A percentile compares a stretch with the other conserved stretches of the same genome.
phyloP scores from a whole-genome alignment of 1,140 invertebrate genomes.

The Orchesella cincta region DNA sequence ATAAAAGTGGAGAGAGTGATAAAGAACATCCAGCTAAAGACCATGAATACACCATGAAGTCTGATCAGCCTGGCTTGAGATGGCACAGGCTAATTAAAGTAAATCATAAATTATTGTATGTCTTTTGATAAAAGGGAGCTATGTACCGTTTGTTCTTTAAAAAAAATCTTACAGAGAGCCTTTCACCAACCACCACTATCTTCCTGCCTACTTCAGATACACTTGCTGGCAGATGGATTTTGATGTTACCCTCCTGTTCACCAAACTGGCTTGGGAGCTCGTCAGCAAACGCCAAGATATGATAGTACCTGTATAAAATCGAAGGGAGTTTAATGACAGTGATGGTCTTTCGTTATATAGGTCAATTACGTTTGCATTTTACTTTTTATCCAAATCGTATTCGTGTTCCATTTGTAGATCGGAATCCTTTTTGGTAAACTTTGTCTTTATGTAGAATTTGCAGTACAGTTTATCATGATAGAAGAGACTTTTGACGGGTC shows the following conservation, averaged over 20 bases:
- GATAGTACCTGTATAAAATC: too few species aligned
- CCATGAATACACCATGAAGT: neutral
- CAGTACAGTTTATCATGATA: constrained; percentile 1
- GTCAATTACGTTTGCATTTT: too few species aligned
- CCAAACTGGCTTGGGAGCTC: neutral
- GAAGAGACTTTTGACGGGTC: neutral
- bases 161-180: neutral
- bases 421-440: neutral
- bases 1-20: neutral
- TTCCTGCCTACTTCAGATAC: neutral
- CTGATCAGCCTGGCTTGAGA: neutral
- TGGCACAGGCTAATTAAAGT: neutral
- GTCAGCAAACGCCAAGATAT: neutral
- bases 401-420: neutral
- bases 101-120: neutral
- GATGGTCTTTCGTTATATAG: too few species aligned
- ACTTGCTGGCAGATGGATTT: neutral
- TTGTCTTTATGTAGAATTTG: constrained; percentile 10
- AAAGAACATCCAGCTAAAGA: neutral
- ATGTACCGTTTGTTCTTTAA: too few species aligned
- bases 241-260: neutral
- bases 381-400: neutral
- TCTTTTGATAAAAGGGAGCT: neutral
- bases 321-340: too few species aligned
- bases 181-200: neutral